Conservation (phyloP, 1,140 invertebrate species). For the Rhizoglyphus robini region DNA sequence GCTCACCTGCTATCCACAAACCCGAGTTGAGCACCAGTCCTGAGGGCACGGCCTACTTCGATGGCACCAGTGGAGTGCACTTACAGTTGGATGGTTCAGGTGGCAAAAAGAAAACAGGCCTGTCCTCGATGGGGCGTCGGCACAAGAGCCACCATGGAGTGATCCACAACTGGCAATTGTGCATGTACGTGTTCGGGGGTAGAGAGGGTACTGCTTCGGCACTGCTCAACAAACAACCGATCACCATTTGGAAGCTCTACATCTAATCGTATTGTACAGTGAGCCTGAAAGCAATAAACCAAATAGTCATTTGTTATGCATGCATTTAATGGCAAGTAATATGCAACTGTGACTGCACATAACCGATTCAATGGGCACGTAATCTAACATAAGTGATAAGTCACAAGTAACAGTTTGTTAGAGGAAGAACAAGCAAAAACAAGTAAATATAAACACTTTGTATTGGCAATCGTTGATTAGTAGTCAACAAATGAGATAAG, state of each 20-base stretch:
- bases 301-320: too few relatives aligned
- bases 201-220: constrained; percentile 23
- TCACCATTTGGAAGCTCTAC: constrained; percentile 30
- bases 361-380: too few relatives aligned
- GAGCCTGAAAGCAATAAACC: too few relatives aligned
- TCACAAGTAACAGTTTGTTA: too few relatives aligned
- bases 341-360: too few relatives aligned
- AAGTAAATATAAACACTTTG: too few relatives aligned
- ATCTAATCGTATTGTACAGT: constrained; percentile 24
- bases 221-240: constrained; percentile 27
- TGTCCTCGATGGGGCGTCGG: constrained; percentile 3
- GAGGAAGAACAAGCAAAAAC: too few relatives aligned
- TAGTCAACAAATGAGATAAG: too few relatives aligned
- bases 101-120: not conserved
- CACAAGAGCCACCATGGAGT: constrained; percentile 17
- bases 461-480: too few relatives aligned
- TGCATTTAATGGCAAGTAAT: too few relatives aligned
- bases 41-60: not conserved
- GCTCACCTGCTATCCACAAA: constrained; percentile 9
- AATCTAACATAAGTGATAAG: too few relatives aligned
- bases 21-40: not conserved
- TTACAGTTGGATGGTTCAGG: not conserved
- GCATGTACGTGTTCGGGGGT: constrained; percentile 29
- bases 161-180: constrained; percentile 25
- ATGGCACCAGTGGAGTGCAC: not conserved